Conservation (phyloP, 1,140 invertebrate species). For the Drosophila azteca region DNA sequence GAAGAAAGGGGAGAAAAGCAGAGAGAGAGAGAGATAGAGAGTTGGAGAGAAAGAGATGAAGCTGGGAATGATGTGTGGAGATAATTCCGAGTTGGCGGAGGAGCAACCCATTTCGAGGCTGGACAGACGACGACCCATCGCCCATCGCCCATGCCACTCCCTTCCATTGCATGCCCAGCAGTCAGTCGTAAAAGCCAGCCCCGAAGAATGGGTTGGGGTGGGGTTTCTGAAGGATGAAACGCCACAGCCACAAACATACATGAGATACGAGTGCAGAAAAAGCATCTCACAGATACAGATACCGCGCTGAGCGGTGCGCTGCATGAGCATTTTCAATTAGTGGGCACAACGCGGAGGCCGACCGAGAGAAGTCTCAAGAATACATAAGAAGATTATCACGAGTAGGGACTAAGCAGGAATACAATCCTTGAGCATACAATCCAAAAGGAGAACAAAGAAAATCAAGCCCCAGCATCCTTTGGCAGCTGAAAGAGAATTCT, state of each 20-base stretch:
- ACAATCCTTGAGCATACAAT: too few species aligned
- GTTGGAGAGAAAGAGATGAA: neutral
- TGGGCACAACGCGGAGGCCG: constrained; percentile 35
- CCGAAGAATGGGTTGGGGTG: neutral
- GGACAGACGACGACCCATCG: constrained; percentile 54
- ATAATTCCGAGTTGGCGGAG: constrained; percentile 33
- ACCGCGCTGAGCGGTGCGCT: constrained; percentile 39
- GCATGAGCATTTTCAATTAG: constrained; percentile 66
- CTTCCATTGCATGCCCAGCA: constrained; percentile 41
- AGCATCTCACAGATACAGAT: constrained; percentile 59
- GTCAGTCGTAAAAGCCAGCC: constrained; percentile 35
- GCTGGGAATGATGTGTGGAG: constrained; percentile 47
- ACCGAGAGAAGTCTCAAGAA: constrained; percentile 11
- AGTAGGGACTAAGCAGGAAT: too few species aligned
- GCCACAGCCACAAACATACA: constrained; percentile 52
- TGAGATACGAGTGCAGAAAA: constrained; percentile 54
- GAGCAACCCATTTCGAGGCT: constrained; percentile 52
- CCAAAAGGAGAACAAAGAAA: too few species aligned
- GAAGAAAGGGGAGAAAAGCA: constrained; percentile 7
- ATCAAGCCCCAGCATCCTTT: too few species aligned
- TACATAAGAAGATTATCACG: neutral
- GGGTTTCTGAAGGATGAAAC: constrained; percentile 36
- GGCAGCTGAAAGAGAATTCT: too few species aligned
- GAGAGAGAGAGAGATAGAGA: constrained; percentile 14
- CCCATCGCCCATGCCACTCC: constrained; percentile 19